Conservation (phyloP, 2,113 vertebrate genomes). For the Varanus komodoensis region DNA sequence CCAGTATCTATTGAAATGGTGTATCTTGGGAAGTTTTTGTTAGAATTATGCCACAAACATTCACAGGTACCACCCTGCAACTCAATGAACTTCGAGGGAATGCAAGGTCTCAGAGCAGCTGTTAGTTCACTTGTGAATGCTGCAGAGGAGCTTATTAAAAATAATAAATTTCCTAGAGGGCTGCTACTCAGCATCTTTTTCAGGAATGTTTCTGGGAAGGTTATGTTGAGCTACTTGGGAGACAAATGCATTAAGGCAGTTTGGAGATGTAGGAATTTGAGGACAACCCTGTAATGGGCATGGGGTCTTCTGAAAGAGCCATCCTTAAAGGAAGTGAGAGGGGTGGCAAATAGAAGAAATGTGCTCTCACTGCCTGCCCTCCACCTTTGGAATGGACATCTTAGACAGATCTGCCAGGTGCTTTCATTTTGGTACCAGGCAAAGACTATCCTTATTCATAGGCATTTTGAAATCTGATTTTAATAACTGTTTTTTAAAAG, state of each 20-base stretch:
- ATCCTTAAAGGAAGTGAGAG: neutral
- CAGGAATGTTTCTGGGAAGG: slow-evolving; percentile 26
- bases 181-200: slow-evolving; percentile 47
- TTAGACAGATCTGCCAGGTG: too few relatives aligned
- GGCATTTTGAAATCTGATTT: too few relatives aligned
- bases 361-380: too few relatives aligned
- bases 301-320: neutral
- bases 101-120: slow-evolving; percentile 62
- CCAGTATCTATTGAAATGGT: slow-evolving; percentile 35
- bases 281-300: neutral
- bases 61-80: slow-evolving; percentile 52
- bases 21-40: slow-evolving; percentile 19
- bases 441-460: too few relatives aligned
- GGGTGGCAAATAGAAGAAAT: too few relatives aligned
- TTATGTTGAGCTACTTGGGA: slow-evolving; percentile 51
- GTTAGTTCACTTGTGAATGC: slow-evolving; percentile 55
- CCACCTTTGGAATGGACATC: too few relatives aligned
- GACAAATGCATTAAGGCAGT: slow-evolving; percentile 60
- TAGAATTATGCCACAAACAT: slow-evolving; percentile 37
- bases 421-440: too few relatives aligned
- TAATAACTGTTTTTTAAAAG: too few relatives aligned
- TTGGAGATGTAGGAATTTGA: neutral
- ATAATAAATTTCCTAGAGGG: slow-evolving; percentile 68
- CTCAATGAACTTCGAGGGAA: slow-evolving; percentile 55
- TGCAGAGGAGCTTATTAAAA: slow-evolving; percentile 66